phyloP scores from a whole-genome alignment of 2,797 vertebrate genomes.

The Typhlichthys subterraneus region DNA sequence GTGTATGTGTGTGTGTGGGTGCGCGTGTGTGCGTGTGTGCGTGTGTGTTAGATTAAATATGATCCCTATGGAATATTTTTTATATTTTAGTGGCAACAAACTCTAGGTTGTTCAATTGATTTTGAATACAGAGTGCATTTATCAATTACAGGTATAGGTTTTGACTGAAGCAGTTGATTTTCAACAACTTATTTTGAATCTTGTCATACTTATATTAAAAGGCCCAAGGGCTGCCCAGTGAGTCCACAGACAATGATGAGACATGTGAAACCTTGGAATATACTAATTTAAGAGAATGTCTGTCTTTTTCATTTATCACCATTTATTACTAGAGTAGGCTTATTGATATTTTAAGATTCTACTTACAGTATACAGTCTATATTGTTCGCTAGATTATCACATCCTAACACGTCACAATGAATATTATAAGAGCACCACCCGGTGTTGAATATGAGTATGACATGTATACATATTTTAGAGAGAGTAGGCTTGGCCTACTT shows the following conservation, averaged over 20 bases:
- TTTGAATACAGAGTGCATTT: neutral
- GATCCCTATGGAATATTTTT: too few species aligned
- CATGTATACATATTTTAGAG: conserved; percentile 5
- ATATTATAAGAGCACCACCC: conserved; percentile 58
- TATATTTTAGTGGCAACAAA: neutral
- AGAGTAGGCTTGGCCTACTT: too few species aligned
- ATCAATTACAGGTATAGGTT: neutral
- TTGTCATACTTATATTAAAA: neutral
- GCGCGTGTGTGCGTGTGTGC: too few species aligned
- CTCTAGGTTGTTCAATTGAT: neutral
- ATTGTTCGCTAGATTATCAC: neutral
- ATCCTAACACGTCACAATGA: conserved; percentile 7
- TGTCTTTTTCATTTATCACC: neutral
- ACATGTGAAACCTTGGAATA: conserved; percentile 14
- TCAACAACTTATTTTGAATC: conserved; percentile 1
- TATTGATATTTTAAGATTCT: neutral
- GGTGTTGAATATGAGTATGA: conserved; percentile 46
- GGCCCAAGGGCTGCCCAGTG: conserved; percentile 34
- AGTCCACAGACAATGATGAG: conserved; percentile 45
- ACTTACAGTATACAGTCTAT: too few species aligned
- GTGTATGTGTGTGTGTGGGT: too few species aligned
- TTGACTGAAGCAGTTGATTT: neutral
- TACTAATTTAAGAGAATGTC: conserved; percentile 24
- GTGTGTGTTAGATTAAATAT: too few species aligned
- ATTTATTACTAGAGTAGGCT: neutral